Evolutionary conservation across 2,888 invertebrate genomes (phyloP).

Genomic region (Epirrhoe alternata): DNA sequence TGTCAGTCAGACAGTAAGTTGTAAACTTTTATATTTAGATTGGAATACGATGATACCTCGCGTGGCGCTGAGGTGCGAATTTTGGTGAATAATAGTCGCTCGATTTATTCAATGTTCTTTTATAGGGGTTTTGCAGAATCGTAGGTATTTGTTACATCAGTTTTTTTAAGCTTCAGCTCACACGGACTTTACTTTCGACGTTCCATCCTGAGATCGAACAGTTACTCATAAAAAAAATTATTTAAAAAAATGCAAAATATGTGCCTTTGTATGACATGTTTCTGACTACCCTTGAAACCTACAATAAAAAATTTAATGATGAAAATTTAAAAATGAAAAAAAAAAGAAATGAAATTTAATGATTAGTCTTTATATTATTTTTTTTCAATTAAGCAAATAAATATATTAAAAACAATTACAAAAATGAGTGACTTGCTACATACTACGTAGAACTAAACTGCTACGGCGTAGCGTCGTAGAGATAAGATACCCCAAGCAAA

Average conservation of each 20-base stretch:
- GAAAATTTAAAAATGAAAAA: too few species aligned
- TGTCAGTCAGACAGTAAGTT: neutral
- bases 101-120: conserved; percentile 18
- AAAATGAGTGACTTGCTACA: neutral
- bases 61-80: conserved; percentile 29
- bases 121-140: conserved; percentile 1
- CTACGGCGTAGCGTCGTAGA: conserved; percentile 16
- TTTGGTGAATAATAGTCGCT: conserved; percentile 16
- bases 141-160: conserved; percentile 1
- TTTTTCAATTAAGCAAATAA: too few species aligned
- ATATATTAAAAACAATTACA: too few species aligned
- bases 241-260: too few species aligned
- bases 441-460: conserved; percentile 9
- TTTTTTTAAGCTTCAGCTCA: neutral
- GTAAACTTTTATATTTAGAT: conserved; percentile 13
- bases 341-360: too few species aligned
- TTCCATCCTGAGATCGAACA: too few species aligned
- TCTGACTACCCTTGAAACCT: too few species aligned
- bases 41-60: conserved; percentile 41
- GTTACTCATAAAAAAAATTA: too few species aligned
- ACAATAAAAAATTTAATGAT: too few species aligned
- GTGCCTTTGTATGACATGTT: too few species aligned
- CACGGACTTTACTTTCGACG: neutral
- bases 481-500: conserved; percentile 26
- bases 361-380: too few species aligned